phyloP scores from a whole-genome alignment of 1,140 invertebrate genomes.

The Drosophila dunni region DNA sequence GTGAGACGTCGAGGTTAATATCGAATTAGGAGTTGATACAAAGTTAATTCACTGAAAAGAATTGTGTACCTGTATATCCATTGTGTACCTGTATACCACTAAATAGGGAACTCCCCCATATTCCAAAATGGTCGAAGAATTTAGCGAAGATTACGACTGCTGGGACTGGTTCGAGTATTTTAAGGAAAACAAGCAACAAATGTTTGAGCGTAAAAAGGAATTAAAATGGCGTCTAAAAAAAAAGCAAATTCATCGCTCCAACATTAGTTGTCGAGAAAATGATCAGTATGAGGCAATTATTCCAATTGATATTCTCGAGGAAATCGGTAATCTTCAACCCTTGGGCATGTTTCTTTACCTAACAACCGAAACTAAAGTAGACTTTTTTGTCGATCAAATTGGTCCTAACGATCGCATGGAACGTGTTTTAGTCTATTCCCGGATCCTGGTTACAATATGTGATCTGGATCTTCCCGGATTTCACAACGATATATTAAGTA shows the following conservation, averaged over 20 bases:
- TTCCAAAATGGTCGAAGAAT: constrained; percentile 29
- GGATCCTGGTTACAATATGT: constrained; percentile 30
- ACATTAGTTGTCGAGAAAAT: not conserved
- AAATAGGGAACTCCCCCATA: no score
- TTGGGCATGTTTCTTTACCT: constrained; percentile 39
- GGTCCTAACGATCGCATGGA: constrained; percentile 21
- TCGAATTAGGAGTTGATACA: no score
- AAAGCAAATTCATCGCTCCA: not conserved
- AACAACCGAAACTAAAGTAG: constrained; percentile 6
- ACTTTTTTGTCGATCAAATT: constrained; percentile 38
- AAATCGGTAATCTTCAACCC: constrained; percentile 38
- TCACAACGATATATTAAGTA: constrained; percentile 20
- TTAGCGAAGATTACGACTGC: constrained; percentile 26
- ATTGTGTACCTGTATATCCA: no score
- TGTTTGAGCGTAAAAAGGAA: constrained; percentile 21
- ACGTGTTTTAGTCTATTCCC: constrained; percentile 29
- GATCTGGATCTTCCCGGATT: constrained; percentile 32
- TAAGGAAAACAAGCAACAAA: constrained; percentile 14
- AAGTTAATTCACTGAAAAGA: no score
- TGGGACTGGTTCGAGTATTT: constrained; percentile 37
- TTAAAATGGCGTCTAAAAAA: not conserved
- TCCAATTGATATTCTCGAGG: constrained; percentile 7
- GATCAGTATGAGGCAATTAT: not conserved
- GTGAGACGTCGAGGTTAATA: no score
- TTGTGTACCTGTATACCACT: no score